These are phyloP conservation scores for Pungitius pungitius DNA, from an alignment of 2,113 vertebrate species.

Conservation along the genomic window DNA sequence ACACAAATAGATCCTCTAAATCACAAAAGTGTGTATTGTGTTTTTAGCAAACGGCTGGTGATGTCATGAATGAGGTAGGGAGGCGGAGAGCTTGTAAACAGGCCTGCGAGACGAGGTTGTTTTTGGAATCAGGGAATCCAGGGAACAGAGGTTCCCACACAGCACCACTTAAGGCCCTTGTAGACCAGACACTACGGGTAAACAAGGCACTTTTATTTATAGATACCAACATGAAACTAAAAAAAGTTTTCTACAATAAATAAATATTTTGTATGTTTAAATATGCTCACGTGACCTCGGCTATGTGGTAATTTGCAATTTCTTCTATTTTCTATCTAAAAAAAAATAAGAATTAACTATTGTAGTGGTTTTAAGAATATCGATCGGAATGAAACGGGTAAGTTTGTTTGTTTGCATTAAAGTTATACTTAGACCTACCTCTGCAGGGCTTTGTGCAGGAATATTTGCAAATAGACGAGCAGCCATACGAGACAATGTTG, in stretches of 20 bases:
- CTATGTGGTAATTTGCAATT: neutral
- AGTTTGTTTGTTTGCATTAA: too few relatives aligned
- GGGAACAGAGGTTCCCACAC: slow-evolving; percentile 34
- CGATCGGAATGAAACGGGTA: too few relatives aligned
- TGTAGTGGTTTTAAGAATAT: neutral
- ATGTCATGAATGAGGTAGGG: slow-evolving; percentile 58
- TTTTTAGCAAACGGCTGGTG: slow-evolving; percentile 50
- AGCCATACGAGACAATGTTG: slow-evolving; percentile 32
- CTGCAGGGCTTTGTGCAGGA: slow-evolving; percentile 6
- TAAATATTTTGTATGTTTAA: neutral
- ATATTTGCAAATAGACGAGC: slow-evolving; percentile 20
- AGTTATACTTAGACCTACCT: neutral
- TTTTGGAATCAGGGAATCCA: slow-evolving; percentile 50
- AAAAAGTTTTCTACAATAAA: too few relatives aligned
- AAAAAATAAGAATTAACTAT: too few relatives aligned
- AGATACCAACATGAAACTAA: neutral
- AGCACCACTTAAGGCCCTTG: neutral
- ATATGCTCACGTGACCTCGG: neutral
- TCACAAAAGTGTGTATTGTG: slow-evolving; percentile 63
- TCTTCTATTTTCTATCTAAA: too few relatives aligned
- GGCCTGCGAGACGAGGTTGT: slow-evolving; percentile 33
- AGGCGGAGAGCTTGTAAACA: slow-evolving; percentile 44
- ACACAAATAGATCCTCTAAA: slow-evolving; percentile 60
- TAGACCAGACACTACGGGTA: neutral
- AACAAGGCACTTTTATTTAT: neutral